Evolutionary conservation across 2,888 invertebrate genomes (phyloP), one percentile per base, ranked within the genome.

Genomic region (Ecdyonurus torrentis): DNA sequence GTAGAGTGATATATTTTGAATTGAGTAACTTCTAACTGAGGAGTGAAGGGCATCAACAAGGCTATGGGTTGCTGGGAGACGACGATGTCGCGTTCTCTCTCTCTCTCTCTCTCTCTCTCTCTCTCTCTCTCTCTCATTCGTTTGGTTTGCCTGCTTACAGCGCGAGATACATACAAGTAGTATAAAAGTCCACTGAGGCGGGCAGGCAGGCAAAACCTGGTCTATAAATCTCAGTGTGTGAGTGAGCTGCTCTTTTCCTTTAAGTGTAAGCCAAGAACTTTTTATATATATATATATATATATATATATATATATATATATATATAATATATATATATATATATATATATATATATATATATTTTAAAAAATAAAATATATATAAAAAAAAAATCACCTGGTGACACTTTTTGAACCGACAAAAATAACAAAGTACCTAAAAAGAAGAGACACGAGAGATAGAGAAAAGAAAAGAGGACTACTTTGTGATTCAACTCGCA

Each of bases 1-100:
- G 55, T 22, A n/a, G 55, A 20, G 55, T 20, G n/a, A 55, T 55
- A 55, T 55, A 55, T 55, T 55, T 55, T n/a, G 55, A 22, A 55
- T 55, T 55, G 55, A 55, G 55, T 55, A 55, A 55, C 55, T 55
- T 22, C 55, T 5, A 55, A 55, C n/a, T 22, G 15, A 37, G 15
- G 55, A 55, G 55, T 55, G 55, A 55, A 55, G 55, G 55, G 55
- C 55, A 55, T 55, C 55, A 20, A 10, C 37, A 37, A 37, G 7
- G 15, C 7, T 5, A 37, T 37, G 15, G 37, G 37, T n/a, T n/a
- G n/a, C n/a, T n/a, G n/a, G n/a, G n/a, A n/a, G n/a, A n/a, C n/a
- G n/a, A n/a, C n/a, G n/a, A n/a, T n/a, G n/a, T n/a, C n/a, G n/a
- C n/a, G n/a, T n/a, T n/a, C n/a, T n/a, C n/a, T n/a, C n/a, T n/a